A percentile compares a stretch with the other conserved stretches of the same genome.
Evolutionary conservation across 2,113 vertebrate species (phyloP).

Genomic region (Leptobrachium ailaonicum): DNA sequence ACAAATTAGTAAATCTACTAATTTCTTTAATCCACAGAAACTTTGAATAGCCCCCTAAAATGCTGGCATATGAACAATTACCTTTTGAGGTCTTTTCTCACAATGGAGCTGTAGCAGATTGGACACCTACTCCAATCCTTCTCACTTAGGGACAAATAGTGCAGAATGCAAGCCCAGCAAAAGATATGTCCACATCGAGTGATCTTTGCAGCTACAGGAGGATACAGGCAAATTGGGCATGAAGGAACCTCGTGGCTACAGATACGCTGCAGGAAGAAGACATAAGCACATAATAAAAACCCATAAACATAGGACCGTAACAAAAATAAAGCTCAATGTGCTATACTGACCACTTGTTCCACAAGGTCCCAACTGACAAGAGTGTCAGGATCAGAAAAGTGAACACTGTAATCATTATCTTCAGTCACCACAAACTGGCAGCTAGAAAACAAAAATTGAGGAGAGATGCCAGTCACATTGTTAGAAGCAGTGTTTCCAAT

Average conservation of each 20-base stretch:
- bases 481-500: no score
- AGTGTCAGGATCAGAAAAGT: constrained; percentile 96
- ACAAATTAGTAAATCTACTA: no score
- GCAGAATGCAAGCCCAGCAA: constrained; percentile 97
- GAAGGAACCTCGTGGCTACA: constrained; percentile 98
- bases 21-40: no score
- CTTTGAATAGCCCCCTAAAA: no score
- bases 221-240: constrained; percentile 96
- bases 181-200: constrained; percentile 97
- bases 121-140: constrained; percentile 96
- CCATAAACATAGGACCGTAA: constrained; percentile 16
- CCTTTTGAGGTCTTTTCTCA: constrained; percentile 93
- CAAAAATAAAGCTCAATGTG: not conserved
- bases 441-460: constrained; percentile 61
- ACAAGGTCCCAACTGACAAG: constrained; percentile 98
- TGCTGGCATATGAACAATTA: constrained; percentile 51
- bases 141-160: constrained; percentile 92
- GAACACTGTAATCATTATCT: constrained; percentile 93
- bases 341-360: constrained; percentile 93
- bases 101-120: constrained; percentile 92
- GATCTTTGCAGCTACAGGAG: constrained; percentile 92
- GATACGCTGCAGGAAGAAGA: constrained; percentile 76
- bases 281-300: not conserved
- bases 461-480: not conserved
- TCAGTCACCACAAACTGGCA: constrained; percentile 98